Percentiles rank a stretch among this genome's conserved stretches.
Conservation (phyloP, 1,140 invertebrate genomes). For the Zaprionus davidi region DNA sequence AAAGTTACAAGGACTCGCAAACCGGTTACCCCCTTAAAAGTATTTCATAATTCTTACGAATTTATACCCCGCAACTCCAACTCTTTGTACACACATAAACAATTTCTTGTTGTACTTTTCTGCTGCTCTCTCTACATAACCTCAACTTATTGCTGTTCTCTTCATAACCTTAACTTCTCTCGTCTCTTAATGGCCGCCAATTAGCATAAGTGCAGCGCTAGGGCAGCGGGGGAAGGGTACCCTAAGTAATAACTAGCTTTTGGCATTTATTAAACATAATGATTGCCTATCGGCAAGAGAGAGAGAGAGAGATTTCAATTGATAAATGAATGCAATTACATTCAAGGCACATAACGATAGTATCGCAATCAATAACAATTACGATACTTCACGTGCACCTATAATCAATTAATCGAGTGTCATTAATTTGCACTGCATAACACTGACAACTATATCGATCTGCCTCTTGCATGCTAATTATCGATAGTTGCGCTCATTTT, state of each 20-base stretch:
- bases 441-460: neutral
- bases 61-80: neutral
- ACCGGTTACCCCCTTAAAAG: conserved; percentile 46
- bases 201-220: conserved; percentile 64
- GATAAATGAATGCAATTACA: conserved; percentile 65
- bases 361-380: conserved; percentile 2
- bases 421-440: neutral
- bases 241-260: conserved; percentile 64
- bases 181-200: conserved; percentile 65
- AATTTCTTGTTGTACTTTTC: no score
- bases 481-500: neutral
- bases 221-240: neutral
- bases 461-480: neutral
- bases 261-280: conserved; percentile 75
- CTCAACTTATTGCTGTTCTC: no score
- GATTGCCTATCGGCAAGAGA: conserved; percentile 52
- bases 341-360: conserved; percentile 19
- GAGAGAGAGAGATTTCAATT: conserved; percentile 45
- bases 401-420: neutral
- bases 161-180: neutral
- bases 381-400: neutral
- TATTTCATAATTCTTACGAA: conserved; percentile 64
- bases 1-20: conserved; percentile 37
- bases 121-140: neutral
- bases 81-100: no score